These are phyloP conservation scores for Petrolisthes cinctipes DNA, from an alignment of 2,888 invertebrate genomes.

Conservation along the genomic window DNA sequence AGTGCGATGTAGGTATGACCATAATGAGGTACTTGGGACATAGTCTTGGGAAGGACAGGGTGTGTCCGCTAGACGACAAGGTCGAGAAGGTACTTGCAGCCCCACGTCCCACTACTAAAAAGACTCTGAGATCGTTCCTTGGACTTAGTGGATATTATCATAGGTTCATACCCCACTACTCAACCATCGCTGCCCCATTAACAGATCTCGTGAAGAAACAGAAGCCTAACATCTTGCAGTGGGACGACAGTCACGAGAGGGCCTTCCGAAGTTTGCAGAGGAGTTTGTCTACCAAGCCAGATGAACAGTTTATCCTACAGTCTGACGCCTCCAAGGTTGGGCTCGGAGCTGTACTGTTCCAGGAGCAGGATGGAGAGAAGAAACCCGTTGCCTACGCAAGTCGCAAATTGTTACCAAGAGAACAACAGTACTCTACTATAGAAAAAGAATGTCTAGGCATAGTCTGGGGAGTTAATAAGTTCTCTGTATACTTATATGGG, in stretches of 20 bases:
- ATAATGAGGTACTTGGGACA: not conserved
- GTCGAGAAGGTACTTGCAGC: not conserved
- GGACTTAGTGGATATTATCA: conserved; percentile 9
- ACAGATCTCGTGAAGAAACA: not conserved
- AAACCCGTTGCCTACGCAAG: not conserved
- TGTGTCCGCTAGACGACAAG: not conserved
- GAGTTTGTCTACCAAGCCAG: not conserved
- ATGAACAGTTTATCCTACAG: not conserved
- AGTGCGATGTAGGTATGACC: not conserved
- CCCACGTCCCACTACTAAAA: not conserved
- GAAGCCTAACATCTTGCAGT: not conserved
- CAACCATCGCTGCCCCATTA: conserved; percentile 4
- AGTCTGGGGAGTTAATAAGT: not conserved
- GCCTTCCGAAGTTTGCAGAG: not conserved
- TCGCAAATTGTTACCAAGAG: not conserved
- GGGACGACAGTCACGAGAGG: not conserved
- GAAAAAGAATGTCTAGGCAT: not conserved
- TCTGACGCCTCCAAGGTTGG: not conserved
- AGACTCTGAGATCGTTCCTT: not conserved
- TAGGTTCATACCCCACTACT: not conserved
- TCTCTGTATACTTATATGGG: not conserved
- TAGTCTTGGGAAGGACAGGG: not conserved
- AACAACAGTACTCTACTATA: not conserved
- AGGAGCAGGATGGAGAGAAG: not conserved
- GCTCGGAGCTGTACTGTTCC: conserved; percentile 6